Evolutionary conservation across 1,140 invertebrate genomes (phyloP).

Genomic region (Xylocopa sonorina): DNA sequence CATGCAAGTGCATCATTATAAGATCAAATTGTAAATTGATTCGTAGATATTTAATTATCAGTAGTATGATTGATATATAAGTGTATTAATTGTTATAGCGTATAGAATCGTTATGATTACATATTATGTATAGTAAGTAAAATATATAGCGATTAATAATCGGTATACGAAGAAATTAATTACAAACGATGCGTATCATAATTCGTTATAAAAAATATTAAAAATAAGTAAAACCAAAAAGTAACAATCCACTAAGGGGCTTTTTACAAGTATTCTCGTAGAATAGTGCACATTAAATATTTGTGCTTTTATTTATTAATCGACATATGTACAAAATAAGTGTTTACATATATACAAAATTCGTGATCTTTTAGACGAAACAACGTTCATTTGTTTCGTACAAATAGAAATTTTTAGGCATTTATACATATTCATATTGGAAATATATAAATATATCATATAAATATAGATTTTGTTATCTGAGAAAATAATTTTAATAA

Average conservation of each 20-base stretch:
- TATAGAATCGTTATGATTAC: background rate
- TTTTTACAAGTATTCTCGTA: conserved; percentile 30
- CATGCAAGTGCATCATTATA: conserved; percentile 43
- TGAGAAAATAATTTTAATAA: conserved; percentile 17
- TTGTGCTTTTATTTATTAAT: conserved; percentile 62
- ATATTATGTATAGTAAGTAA: background rate
- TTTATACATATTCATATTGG: conserved; percentile 47
- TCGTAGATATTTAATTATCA: conserved; percentile 15
- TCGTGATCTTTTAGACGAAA: conserved; percentile 25
- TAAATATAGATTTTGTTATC: conserved; percentile 36
- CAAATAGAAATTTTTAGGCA: conserved; percentile 38
- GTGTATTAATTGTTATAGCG: conserved; percentile 12
- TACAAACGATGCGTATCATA: background rate
- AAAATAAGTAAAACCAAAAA: conserved; percentile 22
- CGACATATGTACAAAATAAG: conserved; percentile 56
- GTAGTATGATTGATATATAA: background rate
- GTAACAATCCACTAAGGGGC: conserved; percentile 21
- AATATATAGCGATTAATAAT: background rate
- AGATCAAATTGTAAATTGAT: conserved; percentile 1
- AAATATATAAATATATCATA: conserved; percentile 26
- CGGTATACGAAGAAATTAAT: background rate
- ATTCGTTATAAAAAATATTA: conserved; percentile 11
- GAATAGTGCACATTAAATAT: conserved; percentile 44
- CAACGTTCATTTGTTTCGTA: conserved; percentile 40
- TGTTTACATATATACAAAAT: conserved; percentile 58